Evolutionary conservation across 2,797 vertebrate species (phyloP).

Genomic region (Lophotriccus pileatus): DNA sequence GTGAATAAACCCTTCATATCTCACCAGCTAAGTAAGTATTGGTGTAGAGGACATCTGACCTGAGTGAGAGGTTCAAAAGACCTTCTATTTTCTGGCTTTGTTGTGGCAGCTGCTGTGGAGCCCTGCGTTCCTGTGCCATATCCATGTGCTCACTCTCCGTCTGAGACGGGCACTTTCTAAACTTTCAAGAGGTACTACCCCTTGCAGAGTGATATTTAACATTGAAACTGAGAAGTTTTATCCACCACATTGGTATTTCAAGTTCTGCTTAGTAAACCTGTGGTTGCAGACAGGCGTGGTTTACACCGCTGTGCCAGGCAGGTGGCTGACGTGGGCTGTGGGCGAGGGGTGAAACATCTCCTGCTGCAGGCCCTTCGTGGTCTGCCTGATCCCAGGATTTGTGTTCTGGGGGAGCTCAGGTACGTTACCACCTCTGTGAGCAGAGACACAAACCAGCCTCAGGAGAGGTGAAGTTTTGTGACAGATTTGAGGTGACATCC

Average conservation of each 20-base stretch:
- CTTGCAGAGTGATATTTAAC: neutral
- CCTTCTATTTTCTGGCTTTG: neutral
- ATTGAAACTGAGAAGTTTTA: neutral
- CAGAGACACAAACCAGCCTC: slow-evolving; percentile 31
- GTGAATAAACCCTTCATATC: neutral
- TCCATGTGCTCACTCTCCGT: accelerated
- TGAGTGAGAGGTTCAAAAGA: neutral
- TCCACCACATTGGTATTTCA: neutral
- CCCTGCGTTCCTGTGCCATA: accelerated
- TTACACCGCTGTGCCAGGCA: neutral
- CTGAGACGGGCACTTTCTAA: neutral
- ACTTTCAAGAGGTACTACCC: neutral
- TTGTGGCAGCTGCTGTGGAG: neutral
- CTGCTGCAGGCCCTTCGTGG: neutral
- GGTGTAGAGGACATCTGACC: neutral
- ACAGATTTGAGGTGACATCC: neutral
- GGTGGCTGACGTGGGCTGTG: slow-evolving; percentile 16
- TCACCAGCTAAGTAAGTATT: neutral
- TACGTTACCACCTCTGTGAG: neutral
- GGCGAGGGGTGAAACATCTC: neutral
- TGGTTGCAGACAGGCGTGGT: neutral
- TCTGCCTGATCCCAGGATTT: slow-evolving; percentile 3
- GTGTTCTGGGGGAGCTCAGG: neutral
- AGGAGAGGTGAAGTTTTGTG: neutral
- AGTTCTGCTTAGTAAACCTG: neutral